These are phyloP conservation scores for Laticauda laticaudata DNA, from an alignment of 2,113 vertebrate species.

Conservation along the genomic window DNA sequence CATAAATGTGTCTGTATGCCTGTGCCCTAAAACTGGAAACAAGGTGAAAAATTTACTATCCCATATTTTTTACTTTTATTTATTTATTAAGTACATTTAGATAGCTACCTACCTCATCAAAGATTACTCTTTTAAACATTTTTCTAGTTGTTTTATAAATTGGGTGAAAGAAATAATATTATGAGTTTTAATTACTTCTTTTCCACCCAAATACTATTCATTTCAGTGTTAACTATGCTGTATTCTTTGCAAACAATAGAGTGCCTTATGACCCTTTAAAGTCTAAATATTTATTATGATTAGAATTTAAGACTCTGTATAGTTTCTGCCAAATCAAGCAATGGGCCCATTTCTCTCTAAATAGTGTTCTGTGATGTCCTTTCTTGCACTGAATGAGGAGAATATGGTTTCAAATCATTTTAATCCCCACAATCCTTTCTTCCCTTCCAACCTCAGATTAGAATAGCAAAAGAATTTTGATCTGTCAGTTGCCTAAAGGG, in stretches of 20 bases:
- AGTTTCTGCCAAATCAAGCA: neutral
- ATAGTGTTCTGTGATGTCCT: neutral
- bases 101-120: neutral
- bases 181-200: neutral
- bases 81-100: neutral
- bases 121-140: neutral
- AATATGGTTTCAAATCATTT: neutral
- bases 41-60: neutral
- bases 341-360: neutral
- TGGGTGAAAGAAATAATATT: neutral
- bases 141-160: neutral
- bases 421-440: neutral
- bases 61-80: neutral
- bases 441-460: neutral
- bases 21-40: neutral
- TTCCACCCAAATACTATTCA: neutral
- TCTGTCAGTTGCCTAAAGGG: neutral
- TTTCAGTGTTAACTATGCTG: neutral
- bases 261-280: neutral
- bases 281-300: neutral
- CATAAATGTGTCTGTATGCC: neutral
- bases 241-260: neutral
- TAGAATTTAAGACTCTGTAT: neutral
- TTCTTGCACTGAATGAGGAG: neutral
- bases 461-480: neutral